These are phyloP conservation scores for Dendrolimus kikuchii DNA, from an alignment of 1,140 invertebrate genomes.

Conservation along the genomic window DNA sequence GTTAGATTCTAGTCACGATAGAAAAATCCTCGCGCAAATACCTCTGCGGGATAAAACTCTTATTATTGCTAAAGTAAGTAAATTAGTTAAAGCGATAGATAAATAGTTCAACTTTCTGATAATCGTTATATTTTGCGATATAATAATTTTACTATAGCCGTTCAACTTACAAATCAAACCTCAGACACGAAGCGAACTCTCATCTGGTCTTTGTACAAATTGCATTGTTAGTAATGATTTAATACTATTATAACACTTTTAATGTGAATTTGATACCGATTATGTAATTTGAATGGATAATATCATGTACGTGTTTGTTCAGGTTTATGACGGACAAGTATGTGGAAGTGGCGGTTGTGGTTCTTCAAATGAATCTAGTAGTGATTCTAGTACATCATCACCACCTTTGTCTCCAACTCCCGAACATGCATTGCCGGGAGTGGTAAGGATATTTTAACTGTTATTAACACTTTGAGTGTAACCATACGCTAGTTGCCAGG, in stretches of 20 bases:
- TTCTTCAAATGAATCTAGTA: slow-evolving; percentile 80
- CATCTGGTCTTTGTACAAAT: no score
- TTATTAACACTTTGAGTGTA: no score
- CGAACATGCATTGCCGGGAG: slow-evolving; percentile 92
- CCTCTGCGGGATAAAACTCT: slow-evolving; percentile 94
- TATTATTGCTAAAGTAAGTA: slow-evolving; percentile 84
- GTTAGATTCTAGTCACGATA: slow-evolving; percentile 90
- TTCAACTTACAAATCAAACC: not conserved
- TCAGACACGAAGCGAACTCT: no score
- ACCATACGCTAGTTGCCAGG: no score
- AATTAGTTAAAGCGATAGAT: not conserved
- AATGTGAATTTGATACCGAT: no score
- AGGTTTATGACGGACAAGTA: slow-evolving; percentile 61
- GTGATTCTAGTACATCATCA: slow-evolving; percentile 91
- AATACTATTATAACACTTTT: no score
- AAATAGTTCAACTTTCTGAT: no score
- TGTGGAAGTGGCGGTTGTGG: slow-evolving; percentile 61
- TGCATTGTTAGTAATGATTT: no score
- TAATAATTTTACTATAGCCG: slow-evolving; percentile 4
- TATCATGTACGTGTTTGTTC: not conserved
- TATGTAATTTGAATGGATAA: no score
- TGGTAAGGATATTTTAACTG: slow-evolving; percentile 75
- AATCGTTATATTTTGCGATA: not conserved
- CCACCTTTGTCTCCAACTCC: slow-evolving; percentile 88
- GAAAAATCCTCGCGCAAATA: slow-evolving; percentile 90